These are phyloP conservation scores for Adrianichthys oophorus DNA, from an alignment of 2,797 vertebrate genomes.

Conservation along the genomic window DNA sequence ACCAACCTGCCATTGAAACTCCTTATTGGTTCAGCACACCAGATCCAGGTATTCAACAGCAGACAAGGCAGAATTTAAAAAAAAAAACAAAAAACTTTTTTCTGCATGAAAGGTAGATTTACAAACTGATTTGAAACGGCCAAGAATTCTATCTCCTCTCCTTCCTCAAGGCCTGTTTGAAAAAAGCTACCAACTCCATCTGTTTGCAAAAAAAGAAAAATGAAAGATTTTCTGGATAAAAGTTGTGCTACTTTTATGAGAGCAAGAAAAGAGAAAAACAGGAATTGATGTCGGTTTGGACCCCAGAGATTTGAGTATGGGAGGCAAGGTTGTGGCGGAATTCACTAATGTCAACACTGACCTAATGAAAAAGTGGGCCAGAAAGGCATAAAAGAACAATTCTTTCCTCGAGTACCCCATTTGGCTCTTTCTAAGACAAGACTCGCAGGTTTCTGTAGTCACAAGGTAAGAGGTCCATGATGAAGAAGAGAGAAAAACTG, in stretches of 20 bases:
- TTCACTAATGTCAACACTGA: conserved; percentile 40
- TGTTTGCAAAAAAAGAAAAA: conserved; percentile 88
- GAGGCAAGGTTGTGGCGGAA: conserved; percentile 32
- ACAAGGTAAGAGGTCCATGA: conserved; percentile 85
- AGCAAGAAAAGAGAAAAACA: conserved; percentile 11
- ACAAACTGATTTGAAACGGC: conserved; percentile 24
- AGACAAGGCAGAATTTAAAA: conserved; percentile 47
- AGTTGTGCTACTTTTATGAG: conserved; percentile 82
- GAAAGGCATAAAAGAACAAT: conserved; percentile 29
- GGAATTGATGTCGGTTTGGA: conserved; percentile 4
- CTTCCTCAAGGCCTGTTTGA: conserved; percentile 23
- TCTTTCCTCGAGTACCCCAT: conserved; percentile 32
- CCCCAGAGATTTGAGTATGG: conserved; percentile 25
- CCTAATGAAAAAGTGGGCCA: conserved; percentile 27
- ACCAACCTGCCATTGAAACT: no score
- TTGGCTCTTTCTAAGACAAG: conserved; percentile 42
- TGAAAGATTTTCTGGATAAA: conserved; percentile 97
- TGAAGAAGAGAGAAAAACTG: conserved; percentile 77
- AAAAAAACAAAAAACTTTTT: conserved; percentile 3
- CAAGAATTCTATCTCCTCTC: conserved; percentile 40
- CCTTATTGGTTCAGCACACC: no score
- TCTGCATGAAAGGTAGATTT: conserved; percentile 41
- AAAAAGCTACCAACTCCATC: conserved; percentile 92
- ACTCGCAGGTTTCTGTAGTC: conserved; percentile 39
- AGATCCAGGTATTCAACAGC: neutral